phyloP scores from a whole-genome alignment of 2,113 vertebrate species.

The Trematomus loennbergii region DNA sequence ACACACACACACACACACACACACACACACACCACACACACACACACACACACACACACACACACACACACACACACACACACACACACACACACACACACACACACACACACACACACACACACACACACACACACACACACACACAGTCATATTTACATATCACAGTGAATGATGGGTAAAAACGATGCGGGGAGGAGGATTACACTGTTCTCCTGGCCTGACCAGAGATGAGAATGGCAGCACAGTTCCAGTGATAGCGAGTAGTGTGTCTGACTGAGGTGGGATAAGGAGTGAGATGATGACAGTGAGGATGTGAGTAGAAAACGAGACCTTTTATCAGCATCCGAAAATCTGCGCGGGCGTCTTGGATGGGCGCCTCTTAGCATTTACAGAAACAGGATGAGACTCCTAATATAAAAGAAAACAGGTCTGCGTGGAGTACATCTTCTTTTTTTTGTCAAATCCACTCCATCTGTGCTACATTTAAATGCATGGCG shows the following conservation, averaged over 20 bases:
- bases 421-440: constrained; percentile 46
- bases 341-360: constrained; percentile 55
- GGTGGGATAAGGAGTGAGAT: constrained; percentile 69
- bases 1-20: too few relatives aligned
- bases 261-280: constrained; percentile 57
- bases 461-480: constrained; percentile 69
- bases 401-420: constrained; percentile 53
- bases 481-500: constrained; percentile 75
- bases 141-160: constrained; percentile 82
- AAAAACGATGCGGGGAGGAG: constrained; percentile 58
- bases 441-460: constrained; percentile 13
- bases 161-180: constrained; percentile 84
- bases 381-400: constrained; percentile 55
- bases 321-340: constrained; percentile 65
- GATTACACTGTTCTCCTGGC: constrained; percentile 65
- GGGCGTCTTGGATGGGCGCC: constrained; percentile 32
- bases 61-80: constrained; percentile 23
- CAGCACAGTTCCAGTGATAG: constrained; percentile 66
- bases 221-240: constrained; percentile 71
- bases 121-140: neutral
- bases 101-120: constrained; percentile 28
- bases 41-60: too few relatives aligned
- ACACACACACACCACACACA: constrained; percentile 13
- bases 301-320: constrained; percentile 70
- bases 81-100: constrained; percentile 17